Conservation (phyloP, 2,888 invertebrate genomes). For the Ophioninae sp. region DNA sequence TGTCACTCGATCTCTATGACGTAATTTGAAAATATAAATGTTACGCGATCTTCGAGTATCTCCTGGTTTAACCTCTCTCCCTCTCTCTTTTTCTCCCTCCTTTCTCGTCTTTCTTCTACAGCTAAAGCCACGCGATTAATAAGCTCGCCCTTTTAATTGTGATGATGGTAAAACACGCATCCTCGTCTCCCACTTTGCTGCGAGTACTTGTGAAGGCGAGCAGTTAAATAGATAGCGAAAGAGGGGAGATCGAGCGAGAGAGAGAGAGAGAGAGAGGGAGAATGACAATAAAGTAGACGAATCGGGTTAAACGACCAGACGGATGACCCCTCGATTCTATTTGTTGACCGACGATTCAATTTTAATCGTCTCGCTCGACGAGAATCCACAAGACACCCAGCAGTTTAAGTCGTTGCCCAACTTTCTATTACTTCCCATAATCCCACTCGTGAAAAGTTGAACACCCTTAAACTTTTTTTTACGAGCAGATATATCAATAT, state of each 20-base stretch:
- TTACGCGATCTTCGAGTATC: conserved; percentile 34
- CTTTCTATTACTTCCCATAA: background rate
- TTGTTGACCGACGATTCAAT: conserved; percentile 47
- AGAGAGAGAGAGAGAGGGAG: background rate
- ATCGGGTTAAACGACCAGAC: conserved; percentile 50
- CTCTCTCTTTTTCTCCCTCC: conserved; percentile 18
- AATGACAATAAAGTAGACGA: conserved; percentile 38
- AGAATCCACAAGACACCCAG: background rate
- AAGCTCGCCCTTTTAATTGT: conserved; percentile 20
- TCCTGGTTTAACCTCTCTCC: conserved; percentile 23
- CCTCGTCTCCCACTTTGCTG: background rate
- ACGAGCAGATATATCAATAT: background rate
- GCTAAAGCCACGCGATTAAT: conserved; percentile 18
- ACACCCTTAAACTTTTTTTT: background rate
- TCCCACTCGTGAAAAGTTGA: background rate
- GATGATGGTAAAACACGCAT: too few relatives aligned
- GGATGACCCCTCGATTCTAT: conserved; percentile 49
- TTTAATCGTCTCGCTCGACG: conserved; percentile 19
- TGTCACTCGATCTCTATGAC: conserved; percentile 60
- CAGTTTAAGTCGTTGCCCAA: conserved; percentile 3
- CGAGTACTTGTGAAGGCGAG: conserved; percentile 20
- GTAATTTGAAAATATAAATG: conserved; percentile 55
- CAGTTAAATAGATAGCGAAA: background rate
- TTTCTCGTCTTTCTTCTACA: conserved; percentile 26
- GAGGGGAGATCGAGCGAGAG: background rate